A percentile compares a stretch with the other conserved stretches of the same genome.
Conservation (phyloP, 2,797 vertebrate genomes). For the Pagetopsis macropterus region DNA sequence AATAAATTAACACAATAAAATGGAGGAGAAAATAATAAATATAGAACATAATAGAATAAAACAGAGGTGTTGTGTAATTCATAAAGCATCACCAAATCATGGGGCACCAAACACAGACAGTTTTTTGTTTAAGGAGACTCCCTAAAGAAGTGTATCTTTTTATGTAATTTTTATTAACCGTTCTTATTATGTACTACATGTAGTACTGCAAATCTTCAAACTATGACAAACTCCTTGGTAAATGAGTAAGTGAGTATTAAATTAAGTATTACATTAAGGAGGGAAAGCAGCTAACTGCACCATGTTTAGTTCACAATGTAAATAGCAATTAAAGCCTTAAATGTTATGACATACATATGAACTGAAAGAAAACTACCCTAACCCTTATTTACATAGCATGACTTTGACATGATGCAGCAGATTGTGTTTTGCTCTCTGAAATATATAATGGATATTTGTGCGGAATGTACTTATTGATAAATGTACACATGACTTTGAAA, state of each 20-base stretch:
- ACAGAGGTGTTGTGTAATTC: background rate
- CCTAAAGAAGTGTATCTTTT: background rate
- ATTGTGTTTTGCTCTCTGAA: background rate
- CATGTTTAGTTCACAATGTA: no score
- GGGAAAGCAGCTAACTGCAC: no score
- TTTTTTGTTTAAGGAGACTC: background rate
- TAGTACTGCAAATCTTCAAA: background rate
- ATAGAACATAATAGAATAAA: background rate
- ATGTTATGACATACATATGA: background rate
- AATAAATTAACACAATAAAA: no score
- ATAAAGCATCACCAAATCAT: background rate
- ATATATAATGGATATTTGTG: background rate
- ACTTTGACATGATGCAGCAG: background rate
- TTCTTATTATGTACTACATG: background rate
- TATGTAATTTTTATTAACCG: background rate
- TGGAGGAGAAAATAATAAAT: no score
- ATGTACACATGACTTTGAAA: background rate
- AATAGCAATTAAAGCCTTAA: background rate
- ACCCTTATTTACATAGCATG: background rate
- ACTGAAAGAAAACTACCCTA: background rate
- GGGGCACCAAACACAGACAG: background rate
- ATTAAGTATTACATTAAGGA: conserved; percentile 2
- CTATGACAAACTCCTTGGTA: background rate
- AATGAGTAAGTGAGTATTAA: background rate
- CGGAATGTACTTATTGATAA: background rate